Base-by-base conservation (phyloP, 2,888 invertebrate genomes). In the Galerucella calmariensis region DNA sequence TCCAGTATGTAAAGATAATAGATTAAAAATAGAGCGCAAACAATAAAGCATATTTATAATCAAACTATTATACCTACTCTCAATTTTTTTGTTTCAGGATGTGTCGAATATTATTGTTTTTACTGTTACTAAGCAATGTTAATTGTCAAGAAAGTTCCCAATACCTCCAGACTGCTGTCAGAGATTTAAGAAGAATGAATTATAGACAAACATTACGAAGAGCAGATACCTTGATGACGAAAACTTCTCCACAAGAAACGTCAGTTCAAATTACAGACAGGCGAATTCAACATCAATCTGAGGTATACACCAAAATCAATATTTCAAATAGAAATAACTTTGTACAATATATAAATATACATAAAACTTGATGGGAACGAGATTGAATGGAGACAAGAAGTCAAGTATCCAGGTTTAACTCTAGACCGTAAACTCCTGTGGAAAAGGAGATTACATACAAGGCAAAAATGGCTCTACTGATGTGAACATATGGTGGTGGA, bases 121-220 rank as follows among this genome's bases (percentile, higher is more conserved):
- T 83, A 51, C 74, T 84, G 71, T 67, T 81, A 62, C 58, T 82
- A 70, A 74, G 74, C 66, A 78, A 75, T 76, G 69, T 78, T 62
- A 78, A 77, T 16, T 80, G 81, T 69, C 79, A 83, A 77, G 83
- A 84, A 77, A 81, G 83, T 67, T 82, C 83, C 10, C 83, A 85
- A 74, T 86, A 85, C 75, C 81, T 86, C 63, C 83, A 84, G 79
- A 85, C 79, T 77, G 84, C 83, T 59, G 85, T 86, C 44, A 79
- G 82, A 77, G 84, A 84, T 76, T 79, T 86, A 71, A 80, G 82
- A 75, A 83, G 82, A 72, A 74, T 84, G 71, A 83, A 83, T 77
- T 79, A 80, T 69, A 79, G 80, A 72, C 82, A 81, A 70, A 81
- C 79, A 44, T 61, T 82, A 62, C 76, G 79, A 70, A 77, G 82